Evolutionary conservation across 2,113 vertebrate species (phyloP).

Genomic region (Podocnemis expansa): DNA sequence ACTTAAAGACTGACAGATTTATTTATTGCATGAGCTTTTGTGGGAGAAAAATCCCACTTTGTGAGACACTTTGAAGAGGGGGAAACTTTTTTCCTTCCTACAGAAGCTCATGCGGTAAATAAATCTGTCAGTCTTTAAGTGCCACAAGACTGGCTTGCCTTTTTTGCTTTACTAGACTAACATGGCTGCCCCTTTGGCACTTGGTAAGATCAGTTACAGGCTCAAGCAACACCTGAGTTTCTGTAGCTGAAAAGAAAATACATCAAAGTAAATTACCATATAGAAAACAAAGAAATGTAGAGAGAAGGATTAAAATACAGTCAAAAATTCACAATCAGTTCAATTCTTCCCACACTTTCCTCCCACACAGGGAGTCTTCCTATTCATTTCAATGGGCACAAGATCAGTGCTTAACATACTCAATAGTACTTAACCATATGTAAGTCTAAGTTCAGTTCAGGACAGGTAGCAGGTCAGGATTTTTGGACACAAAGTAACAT

Average conservation of each 20-base stretch:
- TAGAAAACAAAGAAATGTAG: neutral
- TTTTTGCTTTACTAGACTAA: no score
- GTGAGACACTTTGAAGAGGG: no score
- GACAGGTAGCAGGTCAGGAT: neutral
- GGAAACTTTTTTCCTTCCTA: no score
- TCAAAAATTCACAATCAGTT: neutral
- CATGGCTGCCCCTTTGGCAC: no score
- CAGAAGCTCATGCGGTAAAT: no score
- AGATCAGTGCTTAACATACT: neutral
- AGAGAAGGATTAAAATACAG: neutral
- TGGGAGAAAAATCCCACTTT: no score
- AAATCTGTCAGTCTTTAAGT: no score
- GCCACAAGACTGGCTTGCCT: no score
- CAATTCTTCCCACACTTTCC: neutral
- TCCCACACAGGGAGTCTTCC: neutral
- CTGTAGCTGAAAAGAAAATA: neutral
- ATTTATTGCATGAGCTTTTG: no score
- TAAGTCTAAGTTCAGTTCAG: neutral
- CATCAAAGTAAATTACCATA: neutral
- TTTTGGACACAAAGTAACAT: neutral
- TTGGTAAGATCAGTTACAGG: no score
- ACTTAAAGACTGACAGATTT: no score
- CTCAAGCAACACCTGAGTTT: neutral
- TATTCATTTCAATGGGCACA: neutral
- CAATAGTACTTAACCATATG: no score